A percentile compares a stretch with the other conserved stretches of the same genome.
Conservation (phyloP, 2,797 vertebrate species). For the Synanceia verrucosa region DNA sequence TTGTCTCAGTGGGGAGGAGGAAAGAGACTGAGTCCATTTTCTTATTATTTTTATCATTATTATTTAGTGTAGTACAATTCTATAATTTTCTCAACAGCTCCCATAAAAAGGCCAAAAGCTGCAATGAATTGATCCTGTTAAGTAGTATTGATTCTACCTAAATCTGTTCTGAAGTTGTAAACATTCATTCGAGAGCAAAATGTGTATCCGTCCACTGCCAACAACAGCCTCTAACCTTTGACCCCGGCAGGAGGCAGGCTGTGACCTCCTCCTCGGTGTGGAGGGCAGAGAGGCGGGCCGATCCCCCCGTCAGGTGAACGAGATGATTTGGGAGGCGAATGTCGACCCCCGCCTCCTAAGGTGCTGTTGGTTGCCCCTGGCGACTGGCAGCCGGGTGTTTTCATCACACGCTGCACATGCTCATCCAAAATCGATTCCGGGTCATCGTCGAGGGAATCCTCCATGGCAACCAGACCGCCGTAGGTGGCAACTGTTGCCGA, state of each 20-base stretch:
- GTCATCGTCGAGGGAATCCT: constrained; percentile 91
- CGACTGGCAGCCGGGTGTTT: constrained; percentile 93
- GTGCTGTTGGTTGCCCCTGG: constrained; percentile 84
- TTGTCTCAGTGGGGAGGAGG: no score
- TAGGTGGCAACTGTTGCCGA: constrained; percentile 77
- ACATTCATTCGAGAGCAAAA: neutral
- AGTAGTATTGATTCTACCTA: no score
- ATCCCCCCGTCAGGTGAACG: constrained; percentile 88
- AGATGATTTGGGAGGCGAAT: constrained; percentile 86
- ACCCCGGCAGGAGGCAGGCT: constrained; percentile 72
- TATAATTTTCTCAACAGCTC: neutral
- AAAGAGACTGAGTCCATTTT: no score
- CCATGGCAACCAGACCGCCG: constrained; percentile 83
- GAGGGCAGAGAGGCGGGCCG: constrained; percentile 68
- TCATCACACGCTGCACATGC: constrained; percentile 94
- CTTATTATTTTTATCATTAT: no score
- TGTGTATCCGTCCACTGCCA: neutral
- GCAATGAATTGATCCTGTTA: neutral
- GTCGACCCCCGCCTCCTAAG: constrained; percentile 81
- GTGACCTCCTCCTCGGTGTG: constrained; percentile 73
- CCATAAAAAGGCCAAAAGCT: neutral
- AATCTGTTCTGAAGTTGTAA: neutral
- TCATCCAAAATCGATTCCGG: constrained; percentile 95
- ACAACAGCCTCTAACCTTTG: constrained; percentile 75
- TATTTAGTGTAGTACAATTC: neutral